Evolutionary conservation across 2,888 invertebrate species (phyloP).

Genomic region (Erebia epiphron): DNA sequence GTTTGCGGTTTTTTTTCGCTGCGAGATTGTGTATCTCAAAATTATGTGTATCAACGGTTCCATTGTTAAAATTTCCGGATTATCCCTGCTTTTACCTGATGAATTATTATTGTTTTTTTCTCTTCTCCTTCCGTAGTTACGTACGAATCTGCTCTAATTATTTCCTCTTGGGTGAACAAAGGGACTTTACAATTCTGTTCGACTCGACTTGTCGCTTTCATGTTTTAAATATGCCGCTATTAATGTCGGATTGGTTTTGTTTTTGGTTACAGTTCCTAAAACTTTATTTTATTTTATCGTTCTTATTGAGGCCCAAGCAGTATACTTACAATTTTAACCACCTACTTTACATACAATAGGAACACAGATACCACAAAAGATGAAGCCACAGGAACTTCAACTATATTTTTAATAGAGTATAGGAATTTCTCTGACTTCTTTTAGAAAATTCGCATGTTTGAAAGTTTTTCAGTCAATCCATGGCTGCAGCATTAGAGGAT

Average conservation of each 20-base stretch:
- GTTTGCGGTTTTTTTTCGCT: no score
- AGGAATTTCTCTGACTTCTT: no score
- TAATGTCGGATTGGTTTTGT: conserved; percentile 6
- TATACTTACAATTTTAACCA: no score
- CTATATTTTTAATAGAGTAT: no score
- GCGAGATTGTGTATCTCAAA: no score
- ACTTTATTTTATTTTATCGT: not conserved
- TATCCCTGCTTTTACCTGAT: conserved; percentile 70
- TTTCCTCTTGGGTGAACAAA: conserved; percentile 75
- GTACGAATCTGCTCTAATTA: conserved; percentile 71
- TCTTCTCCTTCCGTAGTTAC: conserved; percentile 53
- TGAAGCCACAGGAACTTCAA: no score
- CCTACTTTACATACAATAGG: no score
- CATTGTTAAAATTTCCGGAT: conserved; percentile 69
- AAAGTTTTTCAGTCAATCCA: no score
- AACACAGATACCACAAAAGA: no score
- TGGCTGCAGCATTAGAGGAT: no score
- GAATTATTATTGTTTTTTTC: conserved; percentile 67
- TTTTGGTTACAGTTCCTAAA: not conserved
- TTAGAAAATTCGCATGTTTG: no score
- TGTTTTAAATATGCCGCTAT: conserved; percentile 40
- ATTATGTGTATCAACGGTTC: conserved; percentile 33
- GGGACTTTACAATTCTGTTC: conserved; percentile 52
- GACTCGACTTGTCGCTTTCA: conserved; percentile 38
- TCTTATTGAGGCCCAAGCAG: no score